These are phyloP conservation scores for Octopus bimaculoides DNA, from an alignment of 1,140 invertebrate genomes.

Conservation along the genomic window DNA sequence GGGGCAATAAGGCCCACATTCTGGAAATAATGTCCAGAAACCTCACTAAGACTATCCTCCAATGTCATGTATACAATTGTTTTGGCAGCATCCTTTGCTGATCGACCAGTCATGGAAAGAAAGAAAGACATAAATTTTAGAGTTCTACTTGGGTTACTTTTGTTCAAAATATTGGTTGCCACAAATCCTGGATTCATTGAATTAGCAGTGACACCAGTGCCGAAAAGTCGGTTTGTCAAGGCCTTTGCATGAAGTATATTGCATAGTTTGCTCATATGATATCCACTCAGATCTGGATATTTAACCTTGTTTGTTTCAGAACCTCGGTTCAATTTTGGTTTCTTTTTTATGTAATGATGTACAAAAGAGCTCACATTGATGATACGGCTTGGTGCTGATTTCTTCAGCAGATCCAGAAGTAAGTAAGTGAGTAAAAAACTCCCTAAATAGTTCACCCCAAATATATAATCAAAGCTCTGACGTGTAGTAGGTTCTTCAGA, in stretches of 20 bases:
- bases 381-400: conserved; percentile 45
- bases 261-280: conserved; percentile 84
- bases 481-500: conserved; percentile 26
- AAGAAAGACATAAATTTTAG: background rate
- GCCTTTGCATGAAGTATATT: conserved; percentile 84
- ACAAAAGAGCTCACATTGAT: conserved; percentile 30
- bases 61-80: conserved; percentile 55
- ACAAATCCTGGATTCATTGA: background rate
- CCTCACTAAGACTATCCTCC: conserved; percentile 70
- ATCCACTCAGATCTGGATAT: conserved; percentile 56
- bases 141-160: background rate
- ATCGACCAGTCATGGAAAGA: conserved; percentile 33
- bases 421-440: conserved; percentile 49
- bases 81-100: conserved; percentile 55
- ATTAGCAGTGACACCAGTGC: conserved; percentile 58
- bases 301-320: conserved; percentile 66
- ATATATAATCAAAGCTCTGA: conserved; percentile 40
- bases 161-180: background rate
- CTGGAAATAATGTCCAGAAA: conserved; percentile 79
- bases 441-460: conserved; percentile 43
- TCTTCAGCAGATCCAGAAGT: conserved; percentile 45
- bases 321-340: conserved; percentile 66
- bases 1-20: conserved; percentile 67
- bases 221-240: conserved; percentile 74
- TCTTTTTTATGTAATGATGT: conserved; percentile 53